A percentile compares a stretch with the other conserved stretches of the same genome.
These are phyloP conservation scores for Patella pellucida DNA, from an alignment of 2,888 invertebrate species.

Conservation along the genomic window DNA sequence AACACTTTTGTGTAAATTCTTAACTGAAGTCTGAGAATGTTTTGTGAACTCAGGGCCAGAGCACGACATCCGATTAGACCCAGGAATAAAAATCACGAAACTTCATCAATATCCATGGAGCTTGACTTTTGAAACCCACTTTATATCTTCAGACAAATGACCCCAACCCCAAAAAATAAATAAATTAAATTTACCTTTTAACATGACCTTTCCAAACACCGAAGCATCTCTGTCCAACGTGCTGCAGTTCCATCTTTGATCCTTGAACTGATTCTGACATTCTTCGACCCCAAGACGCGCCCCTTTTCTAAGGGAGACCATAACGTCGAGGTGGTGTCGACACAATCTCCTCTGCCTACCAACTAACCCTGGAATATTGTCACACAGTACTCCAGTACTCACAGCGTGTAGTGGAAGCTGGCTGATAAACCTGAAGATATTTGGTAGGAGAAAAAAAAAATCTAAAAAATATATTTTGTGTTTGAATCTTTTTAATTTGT, in stretches of 20 bases:
- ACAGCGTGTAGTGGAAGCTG: constrained; percentile 67
- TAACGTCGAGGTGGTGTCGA: constrained; percentile 67
- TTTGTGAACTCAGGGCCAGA: too few species aligned
- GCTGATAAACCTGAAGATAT: constrained; percentile 66
- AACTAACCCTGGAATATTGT: constrained; percentile 71
- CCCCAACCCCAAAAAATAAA: neutral
- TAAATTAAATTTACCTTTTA: constrained; percentile 63
- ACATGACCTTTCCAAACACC: constrained; percentile 71
- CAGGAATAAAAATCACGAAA: too few species aligned
- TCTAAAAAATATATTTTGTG: neutral
- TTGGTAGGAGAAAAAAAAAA: neutral
- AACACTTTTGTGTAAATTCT: too few species aligned
- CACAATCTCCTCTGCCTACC: constrained; percentile 69
- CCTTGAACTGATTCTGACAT: constrained; percentile 69
- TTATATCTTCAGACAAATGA: too few species aligned
- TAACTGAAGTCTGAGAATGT: too few species aligned
- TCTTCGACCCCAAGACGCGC: constrained; percentile 69
- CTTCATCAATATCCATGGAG: too few species aligned
- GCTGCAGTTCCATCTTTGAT: constrained; percentile 70
- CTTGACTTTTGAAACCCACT: too few species aligned
- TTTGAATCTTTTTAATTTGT: too few species aligned
- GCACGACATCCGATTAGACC: too few species aligned
- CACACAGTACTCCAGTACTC: constrained; percentile 68
- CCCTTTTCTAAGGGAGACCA: constrained; percentile 68
- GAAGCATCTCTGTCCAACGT: constrained; percentile 67